Evolutionary conservation across 2,113 vertebrate genomes (phyloP).

Genomic region (Athene cunicularia): DNA sequence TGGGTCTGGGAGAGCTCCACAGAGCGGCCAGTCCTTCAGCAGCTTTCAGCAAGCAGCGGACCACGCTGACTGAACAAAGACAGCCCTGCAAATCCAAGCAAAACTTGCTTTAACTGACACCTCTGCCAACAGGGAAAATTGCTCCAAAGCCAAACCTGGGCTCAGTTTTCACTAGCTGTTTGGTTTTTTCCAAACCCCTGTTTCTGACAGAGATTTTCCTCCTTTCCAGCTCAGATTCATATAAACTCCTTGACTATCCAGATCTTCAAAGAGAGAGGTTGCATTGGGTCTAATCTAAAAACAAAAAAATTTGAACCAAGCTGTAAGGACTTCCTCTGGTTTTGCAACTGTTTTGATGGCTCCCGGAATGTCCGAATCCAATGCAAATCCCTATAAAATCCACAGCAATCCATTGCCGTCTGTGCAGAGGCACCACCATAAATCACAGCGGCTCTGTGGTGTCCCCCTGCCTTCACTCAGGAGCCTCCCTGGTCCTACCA

Average conservation of each 20-base stretch:
- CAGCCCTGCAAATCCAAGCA: background rate
- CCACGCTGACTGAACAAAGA: background rate
- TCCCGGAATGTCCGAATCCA: background rate
- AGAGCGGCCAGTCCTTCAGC: fast-evolving
- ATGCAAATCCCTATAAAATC: background rate
- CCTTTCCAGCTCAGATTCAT: background rate
- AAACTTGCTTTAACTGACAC: background rate
- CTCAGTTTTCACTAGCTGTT: background rate
- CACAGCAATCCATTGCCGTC: background rate
- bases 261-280: background rate
- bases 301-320: background rate
- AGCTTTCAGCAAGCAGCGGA: background rate
- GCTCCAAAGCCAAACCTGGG: background rate
- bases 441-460: fast-evolving
- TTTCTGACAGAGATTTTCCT: background rate
- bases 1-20: background rate
- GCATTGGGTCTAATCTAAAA: background rate
- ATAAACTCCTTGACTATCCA: background rate
- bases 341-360: background rate
- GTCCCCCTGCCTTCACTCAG: background rate
- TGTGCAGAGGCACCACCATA: background rate
- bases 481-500: background rate
- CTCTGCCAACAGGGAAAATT: background rate
- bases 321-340: background rate
- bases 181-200: background rate